These are phyloP conservation scores for Cosmia pyralina DNA, from an alignment of 2,888 invertebrate species.

Conservation along the genomic window DNA sequence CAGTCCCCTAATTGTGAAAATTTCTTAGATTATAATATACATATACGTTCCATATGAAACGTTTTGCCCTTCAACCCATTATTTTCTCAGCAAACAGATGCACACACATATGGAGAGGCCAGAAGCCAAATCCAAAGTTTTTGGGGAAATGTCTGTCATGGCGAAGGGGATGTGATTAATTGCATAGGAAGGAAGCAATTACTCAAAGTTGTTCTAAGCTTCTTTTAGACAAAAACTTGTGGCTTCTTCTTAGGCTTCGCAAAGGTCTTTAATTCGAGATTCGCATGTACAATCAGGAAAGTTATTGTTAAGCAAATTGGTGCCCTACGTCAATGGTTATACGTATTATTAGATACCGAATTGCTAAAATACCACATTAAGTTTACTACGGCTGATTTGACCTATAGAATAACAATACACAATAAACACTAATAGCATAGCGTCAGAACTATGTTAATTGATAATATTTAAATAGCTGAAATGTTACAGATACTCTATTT, in stretches of 20 bases:
- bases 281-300: neutral
- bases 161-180: slow-evolving; percentile 36
- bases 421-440: neutral
- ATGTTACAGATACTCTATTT: too few relatives aligned
- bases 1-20: neutral
- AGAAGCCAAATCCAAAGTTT: neutral
- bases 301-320: neutral
- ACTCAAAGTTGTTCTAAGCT: slow-evolving; percentile 25
- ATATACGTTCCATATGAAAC: too few relatives aligned
- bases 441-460: neutral
- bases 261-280: neutral
- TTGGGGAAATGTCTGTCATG: slow-evolving; percentile 4
- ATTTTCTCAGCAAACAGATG: neutral
- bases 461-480: neutral
- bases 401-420: neutral
- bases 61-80: neutral
- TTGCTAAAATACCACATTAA: neutral
- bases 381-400: neutral
- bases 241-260: slow-evolving; percentile 20
- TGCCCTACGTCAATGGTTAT: neutral
- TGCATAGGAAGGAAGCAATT: slow-evolving; percentile 38
- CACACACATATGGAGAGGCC: slow-evolving; percentile 3
- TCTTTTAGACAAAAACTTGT: neutral
- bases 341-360: too few relatives aligned
- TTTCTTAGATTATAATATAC: neutral